phyloP scores from a whole-genome alignment of 2,888 invertebrate species.

The Stictocephala bisonia region DNA sequence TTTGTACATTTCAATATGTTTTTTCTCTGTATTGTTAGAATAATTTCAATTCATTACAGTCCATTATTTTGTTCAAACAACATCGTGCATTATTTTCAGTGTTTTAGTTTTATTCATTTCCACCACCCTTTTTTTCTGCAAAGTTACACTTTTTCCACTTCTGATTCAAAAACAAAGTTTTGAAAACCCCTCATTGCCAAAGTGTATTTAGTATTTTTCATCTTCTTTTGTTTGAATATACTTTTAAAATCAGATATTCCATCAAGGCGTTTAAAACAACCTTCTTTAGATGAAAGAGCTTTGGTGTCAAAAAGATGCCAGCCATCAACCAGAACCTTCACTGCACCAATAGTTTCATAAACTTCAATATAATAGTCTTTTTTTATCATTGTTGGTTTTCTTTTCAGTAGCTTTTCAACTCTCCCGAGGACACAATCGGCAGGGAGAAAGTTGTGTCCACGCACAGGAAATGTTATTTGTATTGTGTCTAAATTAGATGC shows the following conservation, averaged over 20 bases:
- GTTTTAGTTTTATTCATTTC: no score
- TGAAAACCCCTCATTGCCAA: no score
- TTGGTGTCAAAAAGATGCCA: constrained; percentile 6
- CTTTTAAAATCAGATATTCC: not conserved
- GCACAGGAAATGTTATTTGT: not conserved
- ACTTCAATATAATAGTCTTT: not conserved
- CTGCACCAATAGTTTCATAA: constrained; percentile 8
- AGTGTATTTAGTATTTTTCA: no score
- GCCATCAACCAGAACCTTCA: not conserved
- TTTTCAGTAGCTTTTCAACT: constrained; percentile 30
- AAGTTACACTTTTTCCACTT: no score
- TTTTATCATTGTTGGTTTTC: not conserved
- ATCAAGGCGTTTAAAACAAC: not conserved
- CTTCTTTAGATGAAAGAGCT: not conserved
- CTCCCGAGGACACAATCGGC: constrained; percentile 27
- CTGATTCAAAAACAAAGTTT: no score
- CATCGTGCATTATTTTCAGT: no score
- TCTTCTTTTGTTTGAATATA: not conserved
- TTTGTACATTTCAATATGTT: no score
- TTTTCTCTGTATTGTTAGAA: no score
- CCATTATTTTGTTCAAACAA: no score
- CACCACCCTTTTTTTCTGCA: no score
- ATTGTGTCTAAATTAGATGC: not conserved
- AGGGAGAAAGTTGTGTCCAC: constrained; percentile 17
- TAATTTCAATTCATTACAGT: no score